A percentile compares a stretch with the other conserved stretches of the same genome.
phyloP scores from a whole-genome alignment of 2,797 vertebrate species.

The Coreius guichenoti region DNA sequence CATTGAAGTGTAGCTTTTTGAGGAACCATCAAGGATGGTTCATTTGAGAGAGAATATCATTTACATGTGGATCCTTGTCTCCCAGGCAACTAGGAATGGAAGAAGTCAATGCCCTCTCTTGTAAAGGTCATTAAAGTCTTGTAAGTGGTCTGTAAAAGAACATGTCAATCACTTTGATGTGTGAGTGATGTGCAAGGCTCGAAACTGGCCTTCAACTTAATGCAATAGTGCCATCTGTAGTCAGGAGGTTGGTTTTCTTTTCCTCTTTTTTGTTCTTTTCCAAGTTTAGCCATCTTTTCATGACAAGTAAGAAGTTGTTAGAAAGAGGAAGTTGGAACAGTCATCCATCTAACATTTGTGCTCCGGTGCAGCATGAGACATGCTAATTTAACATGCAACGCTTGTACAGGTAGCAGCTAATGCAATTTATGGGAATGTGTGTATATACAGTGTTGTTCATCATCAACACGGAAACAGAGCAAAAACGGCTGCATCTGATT shows the following conservation, averaged over 20 bases:
- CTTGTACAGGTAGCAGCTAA: slow-evolving; percentile 18
- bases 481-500: slow-evolving; percentile 35
- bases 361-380: not conserved
- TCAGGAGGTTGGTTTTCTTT: slow-evolving; percentile 52
- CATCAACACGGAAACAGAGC: not conserved
- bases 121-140: slow-evolving; percentile 68
- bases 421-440: slow-evolving; percentile 5
- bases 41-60: slow-evolving; percentile 59
- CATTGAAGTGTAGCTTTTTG: slow-evolving; percentile 66
- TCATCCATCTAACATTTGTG: slow-evolving; percentile 1
- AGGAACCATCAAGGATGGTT: slow-evolving; percentile 66
- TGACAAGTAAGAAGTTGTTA: not conserved
- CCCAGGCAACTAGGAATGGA: slow-evolving; percentile 54
- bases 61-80: slow-evolving; percentile 55
- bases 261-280: not conserved
- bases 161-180: slow-evolving; percentile 71
- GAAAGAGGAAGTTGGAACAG: not conserved
- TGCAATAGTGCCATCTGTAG: slow-evolving; percentile 85
- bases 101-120: slow-evolving; percentile 59
- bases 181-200: slow-evolving; percentile 59
- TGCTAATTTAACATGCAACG: not conserved
- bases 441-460: slow-evolving; percentile 15
- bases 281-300: not conserved
- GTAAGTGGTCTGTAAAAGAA: slow-evolving; percentile 66
- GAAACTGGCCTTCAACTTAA: slow-evolving; percentile 63